Evolutionary conservation across 2,797 vertebrate species (phyloP).

Genomic region (Gymnothorax reevesii): DNA sequence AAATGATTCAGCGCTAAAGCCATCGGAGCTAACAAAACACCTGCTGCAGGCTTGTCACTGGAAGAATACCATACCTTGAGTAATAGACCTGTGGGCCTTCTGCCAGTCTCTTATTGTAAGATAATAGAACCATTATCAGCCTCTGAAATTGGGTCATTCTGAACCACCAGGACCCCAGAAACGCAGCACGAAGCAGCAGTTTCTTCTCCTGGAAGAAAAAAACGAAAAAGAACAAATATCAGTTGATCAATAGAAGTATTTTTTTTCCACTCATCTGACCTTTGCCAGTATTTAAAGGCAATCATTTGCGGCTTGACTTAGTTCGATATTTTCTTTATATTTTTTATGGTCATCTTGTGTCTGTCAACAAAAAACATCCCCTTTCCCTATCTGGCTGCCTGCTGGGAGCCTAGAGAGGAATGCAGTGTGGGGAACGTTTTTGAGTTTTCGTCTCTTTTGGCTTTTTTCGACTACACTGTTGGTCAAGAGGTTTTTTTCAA

Average conservation of each 20-base stretch:
- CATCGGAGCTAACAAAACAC: constrained; percentile 46
- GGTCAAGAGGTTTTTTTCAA: no score
- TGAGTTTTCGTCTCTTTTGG: no score
- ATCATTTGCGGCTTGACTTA: not conserved
- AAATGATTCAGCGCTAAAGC: constrained; percentile 28
- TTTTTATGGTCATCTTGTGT: not conserved
- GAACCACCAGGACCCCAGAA: constrained; percentile 2
- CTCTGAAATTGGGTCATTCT: constrained; percentile 59
- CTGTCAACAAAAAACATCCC: no score
- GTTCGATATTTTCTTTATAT: not conserved
- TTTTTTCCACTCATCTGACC: not conserved
- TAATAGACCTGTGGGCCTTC: constrained; percentile 54
- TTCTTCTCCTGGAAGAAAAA: not conserved
- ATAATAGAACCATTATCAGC: constrained; percentile 63
- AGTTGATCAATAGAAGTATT: not conserved
- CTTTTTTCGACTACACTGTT: no score
- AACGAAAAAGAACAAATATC: not conserved
- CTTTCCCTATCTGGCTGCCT: no score
- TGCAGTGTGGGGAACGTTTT: no score
- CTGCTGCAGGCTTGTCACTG: constrained; percentile 51
- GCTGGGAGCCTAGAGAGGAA: no score
- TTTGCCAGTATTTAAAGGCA: not conserved
- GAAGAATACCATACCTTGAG: constrained; percentile 55
- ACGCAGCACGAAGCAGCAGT: not conserved
- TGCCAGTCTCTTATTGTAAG: constrained; percentile 53